phyloP scores from a whole-genome alignment of 2,888 invertebrate species.

The Laothoe populi region DNA sequence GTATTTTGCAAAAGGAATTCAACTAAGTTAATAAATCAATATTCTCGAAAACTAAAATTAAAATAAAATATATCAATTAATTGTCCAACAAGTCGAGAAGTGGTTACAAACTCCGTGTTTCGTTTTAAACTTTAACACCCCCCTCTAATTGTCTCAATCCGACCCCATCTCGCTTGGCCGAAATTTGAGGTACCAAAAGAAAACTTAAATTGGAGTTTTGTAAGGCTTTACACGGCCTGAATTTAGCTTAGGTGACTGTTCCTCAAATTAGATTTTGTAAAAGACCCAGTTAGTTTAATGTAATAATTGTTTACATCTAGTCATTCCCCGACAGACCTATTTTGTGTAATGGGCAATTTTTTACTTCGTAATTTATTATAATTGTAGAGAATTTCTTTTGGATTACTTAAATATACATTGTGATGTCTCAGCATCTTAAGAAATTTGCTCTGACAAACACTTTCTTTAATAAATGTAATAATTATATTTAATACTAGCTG shows the following conservation, averaged over 20 bases:
- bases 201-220: slow-evolving; percentile 67
- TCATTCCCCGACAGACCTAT: slow-evolving; percentile 22
- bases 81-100: not conserved
- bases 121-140: not conserved
- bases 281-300: slow-evolving; percentile 51
- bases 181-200: slow-evolving; percentile 60
- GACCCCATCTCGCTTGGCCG: slow-evolving; percentile 43
- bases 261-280: slow-evolving; percentile 53
- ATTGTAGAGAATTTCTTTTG: too few species aligned
- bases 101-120: not conserved
- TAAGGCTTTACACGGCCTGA: slow-evolving; percentile 48
- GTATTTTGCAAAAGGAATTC: not conserved
- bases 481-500: too few species aligned
- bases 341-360: slow-evolving; percentile 20
- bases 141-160: slow-evolving; percentile 35
- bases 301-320: slow-evolving; percentile 47
- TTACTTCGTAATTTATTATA: slow-evolving; percentile 1
- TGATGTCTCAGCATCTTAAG: too few species aligned
- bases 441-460: too few species aligned
- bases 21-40: not conserved
- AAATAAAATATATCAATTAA: slow-evolving; percentile 4
- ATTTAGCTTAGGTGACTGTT: slow-evolving; percentile 50
- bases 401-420: too few species aligned
- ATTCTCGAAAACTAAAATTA: not conserved
- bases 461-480: too few species aligned